These are phyloP conservation scores for Magallana nippona DNA, from an alignment of 2,888 invertebrate species.

Conservation along the genomic window DNA sequence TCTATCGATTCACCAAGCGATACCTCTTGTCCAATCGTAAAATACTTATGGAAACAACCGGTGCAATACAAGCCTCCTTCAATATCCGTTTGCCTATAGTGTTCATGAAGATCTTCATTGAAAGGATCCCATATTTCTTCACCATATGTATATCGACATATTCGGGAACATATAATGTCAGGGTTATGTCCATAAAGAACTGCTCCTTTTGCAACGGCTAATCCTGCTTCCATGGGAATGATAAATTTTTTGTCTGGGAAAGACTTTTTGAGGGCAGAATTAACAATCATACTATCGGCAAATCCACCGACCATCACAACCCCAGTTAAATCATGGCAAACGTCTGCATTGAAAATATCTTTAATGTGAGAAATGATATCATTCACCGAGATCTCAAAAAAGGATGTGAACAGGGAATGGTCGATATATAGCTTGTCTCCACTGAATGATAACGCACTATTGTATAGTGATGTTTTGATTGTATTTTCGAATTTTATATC, in stretches of 20 bases:
- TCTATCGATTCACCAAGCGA: neutral
- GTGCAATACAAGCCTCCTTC: neutral
- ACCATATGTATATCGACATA: slow-evolving; percentile 28
- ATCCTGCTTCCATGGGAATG: slow-evolving; percentile 10
- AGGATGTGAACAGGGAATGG: neutral
- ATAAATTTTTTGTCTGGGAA: slow-evolving; percentile 13
- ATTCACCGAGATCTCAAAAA: neutral
- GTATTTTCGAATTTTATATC: too few species aligned
- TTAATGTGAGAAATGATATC: neutral
- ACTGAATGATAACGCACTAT: neutral
- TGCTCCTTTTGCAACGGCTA: neutral
- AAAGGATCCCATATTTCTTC: neutral
- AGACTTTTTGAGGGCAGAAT: neutral
- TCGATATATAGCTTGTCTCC: neutral
- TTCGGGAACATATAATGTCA: neutral
- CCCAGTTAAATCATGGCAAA: neutral
- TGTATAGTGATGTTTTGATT: too few species aligned
- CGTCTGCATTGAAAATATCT: neutral
- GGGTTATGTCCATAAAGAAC: slow-evolving; percentile 28
- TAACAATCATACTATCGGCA: slow-evolving; percentile 12
- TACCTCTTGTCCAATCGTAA: neutral
- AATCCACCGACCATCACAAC: slow-evolving; percentile 6
- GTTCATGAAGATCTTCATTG: neutral
- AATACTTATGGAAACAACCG: neutral
- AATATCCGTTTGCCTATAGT: neutral